These are phyloP conservation scores for Callaeas wilsoni DNA, from an alignment of 2,113 vertebrate species.

Conservation along the genomic window DNA sequence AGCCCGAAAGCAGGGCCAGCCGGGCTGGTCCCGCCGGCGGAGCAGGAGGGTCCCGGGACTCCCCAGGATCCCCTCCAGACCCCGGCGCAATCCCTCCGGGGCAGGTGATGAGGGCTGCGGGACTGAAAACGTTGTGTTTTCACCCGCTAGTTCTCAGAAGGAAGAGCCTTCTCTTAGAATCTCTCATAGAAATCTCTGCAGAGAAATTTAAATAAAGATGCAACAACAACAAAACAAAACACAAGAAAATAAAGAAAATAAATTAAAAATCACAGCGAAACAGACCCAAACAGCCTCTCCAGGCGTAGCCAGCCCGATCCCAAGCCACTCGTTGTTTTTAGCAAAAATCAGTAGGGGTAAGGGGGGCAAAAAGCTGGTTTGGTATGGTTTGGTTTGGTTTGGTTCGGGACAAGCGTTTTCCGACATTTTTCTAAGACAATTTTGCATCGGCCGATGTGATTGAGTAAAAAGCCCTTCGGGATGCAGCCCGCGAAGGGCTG, in stretches of 20 bases:
- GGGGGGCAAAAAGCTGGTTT: rapidly evolving
- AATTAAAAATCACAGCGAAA: neutral
- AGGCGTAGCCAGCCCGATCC: neutral
- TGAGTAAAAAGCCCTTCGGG: neutral
- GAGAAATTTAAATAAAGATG: neutral
- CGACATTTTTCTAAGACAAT: neutral
- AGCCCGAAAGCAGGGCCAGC: neutral
- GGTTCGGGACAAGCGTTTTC: neutral
- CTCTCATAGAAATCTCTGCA: neutral
- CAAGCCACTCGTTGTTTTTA: neutral
- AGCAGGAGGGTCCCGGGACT: neutral
- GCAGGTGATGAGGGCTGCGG: neutral
- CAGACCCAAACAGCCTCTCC: neutral
- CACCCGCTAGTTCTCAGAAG: neutral
- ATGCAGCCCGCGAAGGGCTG: neutral
- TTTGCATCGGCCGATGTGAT: neutral
- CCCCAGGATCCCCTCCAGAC: neutral
- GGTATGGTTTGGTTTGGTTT: neutral
- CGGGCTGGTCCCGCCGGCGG: neutral
- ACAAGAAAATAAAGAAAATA: neutral
- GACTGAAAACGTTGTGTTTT: neutral
- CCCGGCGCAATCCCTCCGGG: neutral
- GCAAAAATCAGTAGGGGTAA: neutral
- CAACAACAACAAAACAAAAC: neutral
- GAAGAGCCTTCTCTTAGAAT: no score